Evolutionary conservation across 2,888 invertebrate genomes (phyloP), one percentile per base, ranked within the genome.

Genomic region (Cryptocheilus praepositus): DNA sequence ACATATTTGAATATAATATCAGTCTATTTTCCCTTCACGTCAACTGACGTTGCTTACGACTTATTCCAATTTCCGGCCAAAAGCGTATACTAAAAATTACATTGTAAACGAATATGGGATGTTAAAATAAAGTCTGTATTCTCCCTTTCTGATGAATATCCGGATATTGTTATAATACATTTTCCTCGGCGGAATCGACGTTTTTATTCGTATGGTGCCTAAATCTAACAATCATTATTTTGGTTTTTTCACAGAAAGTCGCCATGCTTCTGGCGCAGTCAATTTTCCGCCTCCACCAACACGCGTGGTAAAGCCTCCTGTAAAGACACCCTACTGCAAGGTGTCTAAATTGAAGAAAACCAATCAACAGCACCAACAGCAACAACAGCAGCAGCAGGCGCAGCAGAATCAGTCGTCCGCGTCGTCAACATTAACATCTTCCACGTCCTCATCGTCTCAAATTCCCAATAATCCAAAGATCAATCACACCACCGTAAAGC

Each of bases 291-390:
- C 88, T 13, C 87, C 88, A 0, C 71, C 87, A 18, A 84, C 81
- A 15, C 86, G 87, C 7, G 54, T 81, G 8, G 79, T 83, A 2
- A 88, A 87, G 64, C 76, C 85, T 15, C 58, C 81, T 4, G 77
- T 85, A 59, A 88, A 88, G 70, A 86, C 87, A 2, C 86, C 88
- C 0, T 88, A 88, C 65, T 88, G 88, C 73, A 88, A 88, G 66
- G 79, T 88, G 13, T 86, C 88, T 7, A 88, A 88, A 57, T 67
- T 88, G 57, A 88, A 88, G 74, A 88, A 86, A 72, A 77, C 82
- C 4, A 83, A 81, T 36, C 36, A 36, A 36, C 36, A 36, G 13
- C 36, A 36, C 8, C 36, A 36, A 11, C 36, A 36, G 11, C 36
- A 36, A 11, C 36, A 36, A 11, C 36, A 36, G 36, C 36, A 51